These are phyloP conservation scores for Rhea pennata DNA, from an alignment of 2,113 vertebrate species.

Conservation along the genomic window DNA sequence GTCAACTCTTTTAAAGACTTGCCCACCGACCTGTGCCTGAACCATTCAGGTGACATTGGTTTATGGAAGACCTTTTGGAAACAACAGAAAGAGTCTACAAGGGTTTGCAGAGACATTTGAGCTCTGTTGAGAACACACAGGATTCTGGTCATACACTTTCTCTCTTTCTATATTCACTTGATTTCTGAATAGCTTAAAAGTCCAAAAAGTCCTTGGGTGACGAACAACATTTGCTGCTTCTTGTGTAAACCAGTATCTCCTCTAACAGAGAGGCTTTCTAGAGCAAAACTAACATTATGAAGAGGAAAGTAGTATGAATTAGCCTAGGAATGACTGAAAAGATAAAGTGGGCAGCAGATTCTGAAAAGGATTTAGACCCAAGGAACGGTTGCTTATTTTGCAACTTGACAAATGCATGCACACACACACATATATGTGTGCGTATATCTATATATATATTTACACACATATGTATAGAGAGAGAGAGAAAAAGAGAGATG, in stretches of 20 bases:
- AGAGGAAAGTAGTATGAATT: neutral
- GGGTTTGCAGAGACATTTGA: neutral
- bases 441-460: too few relatives aligned
- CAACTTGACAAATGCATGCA: neutral
- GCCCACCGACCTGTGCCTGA: neutral
- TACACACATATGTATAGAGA: too few relatives aligned
- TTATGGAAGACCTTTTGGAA: neutral
- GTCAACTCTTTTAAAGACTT: neutral
- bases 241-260: neutral
- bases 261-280: neutral
- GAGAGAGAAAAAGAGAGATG: too few relatives aligned
- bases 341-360: neutral
- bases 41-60: neutral
- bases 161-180: neutral
- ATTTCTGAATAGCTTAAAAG: neutral
- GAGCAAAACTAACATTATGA: neutral
- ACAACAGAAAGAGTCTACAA: neutral
- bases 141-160: neutral
- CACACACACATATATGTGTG: accelerated
- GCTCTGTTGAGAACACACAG: neutral
- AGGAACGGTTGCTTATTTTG: neutral
- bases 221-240: neutral
- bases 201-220: neutral
- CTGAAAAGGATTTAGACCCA: neutral
- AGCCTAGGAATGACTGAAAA: neutral